A percentile compares a stretch with the other conserved stretches of the same genome.
Conservation (phyloP, 2,888 invertebrate genomes). For the Myathropa florea region DNA sequence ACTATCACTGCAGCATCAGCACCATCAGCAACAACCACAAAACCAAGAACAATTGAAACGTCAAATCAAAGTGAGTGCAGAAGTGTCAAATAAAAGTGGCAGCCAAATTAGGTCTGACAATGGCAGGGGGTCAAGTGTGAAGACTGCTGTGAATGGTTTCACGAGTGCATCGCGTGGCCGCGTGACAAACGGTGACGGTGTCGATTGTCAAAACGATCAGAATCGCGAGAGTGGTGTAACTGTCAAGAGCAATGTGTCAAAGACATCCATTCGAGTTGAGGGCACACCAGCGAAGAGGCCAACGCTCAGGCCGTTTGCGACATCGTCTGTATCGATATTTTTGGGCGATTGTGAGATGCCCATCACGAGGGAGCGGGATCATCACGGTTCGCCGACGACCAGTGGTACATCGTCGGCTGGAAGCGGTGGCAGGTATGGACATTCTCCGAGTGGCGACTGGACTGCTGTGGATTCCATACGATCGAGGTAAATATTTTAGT, state of each 20-base stretch:
- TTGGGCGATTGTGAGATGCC: conserved; percentile 78
- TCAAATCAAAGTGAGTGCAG: conserved; percentile 36
- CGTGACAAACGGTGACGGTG: neutral
- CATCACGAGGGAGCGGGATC: conserved; percentile 73
- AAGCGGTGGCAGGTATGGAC: conserved; percentile 46
- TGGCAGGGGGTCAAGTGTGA: conserved; percentile 26
- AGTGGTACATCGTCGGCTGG: conserved; percentile 60
- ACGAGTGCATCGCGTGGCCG: conserved; percentile 10
- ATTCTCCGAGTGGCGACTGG: conserved; percentile 62
- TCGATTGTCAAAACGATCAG: conserved; percentile 5
- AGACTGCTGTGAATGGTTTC: conserved; percentile 13
- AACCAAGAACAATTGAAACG: conserved; percentile 18
- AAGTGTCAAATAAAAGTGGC: conserved; percentile 33
- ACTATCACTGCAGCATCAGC: conserved; percentile 40
- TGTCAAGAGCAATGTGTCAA: conserved; percentile 55
- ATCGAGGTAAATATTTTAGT: conserved; percentile 42
- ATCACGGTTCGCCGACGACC: conserved; percentile 58
- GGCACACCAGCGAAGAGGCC: conserved; percentile 12
- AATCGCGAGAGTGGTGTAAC: conserved; percentile 31
- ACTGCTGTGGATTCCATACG: conserved; percentile 36
- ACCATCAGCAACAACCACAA: conserved; percentile 47
- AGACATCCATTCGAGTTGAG: conserved; percentile 70
- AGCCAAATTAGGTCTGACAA: conserved; percentile 24
- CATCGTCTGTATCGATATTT: conserved; percentile 74
- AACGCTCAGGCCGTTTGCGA: conserved; percentile 48